These are phyloP conservation scores for Pogoniulus pusillus DNA, from an alignment of 2,797 vertebrate species.

Conservation along the genomic window DNA sequence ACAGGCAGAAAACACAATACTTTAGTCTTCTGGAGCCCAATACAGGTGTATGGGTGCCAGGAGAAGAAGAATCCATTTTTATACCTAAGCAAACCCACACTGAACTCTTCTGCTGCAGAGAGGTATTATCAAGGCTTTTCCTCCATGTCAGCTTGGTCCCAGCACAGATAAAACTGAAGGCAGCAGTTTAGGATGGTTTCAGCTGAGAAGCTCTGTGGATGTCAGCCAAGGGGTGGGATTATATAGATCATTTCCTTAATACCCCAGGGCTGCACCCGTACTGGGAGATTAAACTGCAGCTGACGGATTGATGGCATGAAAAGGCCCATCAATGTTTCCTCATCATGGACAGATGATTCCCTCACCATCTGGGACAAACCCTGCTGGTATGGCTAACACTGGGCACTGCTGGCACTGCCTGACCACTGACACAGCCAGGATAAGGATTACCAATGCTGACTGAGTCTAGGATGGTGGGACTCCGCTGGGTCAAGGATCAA, in stretches of 20 bases:
- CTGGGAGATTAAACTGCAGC: not conserved
- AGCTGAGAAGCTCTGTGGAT: not conserved
- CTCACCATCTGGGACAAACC: accelerated
- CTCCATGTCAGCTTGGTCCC: not conserved
- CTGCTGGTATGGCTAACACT: accelerated
- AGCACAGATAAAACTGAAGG: not conserved
- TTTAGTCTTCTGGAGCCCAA: not conserved
- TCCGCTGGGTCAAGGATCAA: too few relatives aligned
- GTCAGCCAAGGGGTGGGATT: not conserved
- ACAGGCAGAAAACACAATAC: not conserved
- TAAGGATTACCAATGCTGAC: not conserved
- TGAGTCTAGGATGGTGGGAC: not conserved
- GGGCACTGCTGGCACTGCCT: accelerated
- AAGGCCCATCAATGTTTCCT: not conserved
- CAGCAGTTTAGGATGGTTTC: not conserved
- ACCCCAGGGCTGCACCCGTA: not conserved
- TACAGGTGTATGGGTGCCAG: accelerated
- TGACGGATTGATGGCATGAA: not conserved
- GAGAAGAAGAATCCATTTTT: not conserved
- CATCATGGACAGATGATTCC: not conserved
- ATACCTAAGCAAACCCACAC: not conserved
- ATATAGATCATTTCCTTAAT: not conserved
- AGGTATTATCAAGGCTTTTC: not conserved
- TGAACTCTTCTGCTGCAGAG: not conserved
- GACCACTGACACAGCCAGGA: accelerated